Percentiles rank a stretch among this genome's conserved stretches.
phyloP scores from a whole-genome alignment of 1,140 invertebrate genomes.

The Drosophila subpulchrella region DNA sequence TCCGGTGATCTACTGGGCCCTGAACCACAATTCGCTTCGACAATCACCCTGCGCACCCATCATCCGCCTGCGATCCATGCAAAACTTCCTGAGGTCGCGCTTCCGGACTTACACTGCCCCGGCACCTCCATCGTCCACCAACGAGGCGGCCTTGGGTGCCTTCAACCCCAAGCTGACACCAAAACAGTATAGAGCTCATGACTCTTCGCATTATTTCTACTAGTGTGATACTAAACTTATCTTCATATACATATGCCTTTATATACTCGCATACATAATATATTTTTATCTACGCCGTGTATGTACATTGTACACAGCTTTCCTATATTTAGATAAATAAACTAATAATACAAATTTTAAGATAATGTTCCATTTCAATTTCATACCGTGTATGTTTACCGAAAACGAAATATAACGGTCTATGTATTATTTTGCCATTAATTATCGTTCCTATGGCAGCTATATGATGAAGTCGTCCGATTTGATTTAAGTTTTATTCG shows the following conservation, averaged over 20 bases:
- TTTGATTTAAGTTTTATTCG: too few species aligned
- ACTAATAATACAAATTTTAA: too few species aligned
- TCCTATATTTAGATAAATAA: too few species aligned
- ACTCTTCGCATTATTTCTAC: conserved; percentile 88
- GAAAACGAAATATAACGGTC: too few species aligned
- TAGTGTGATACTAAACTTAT: conserved; percentile 84
- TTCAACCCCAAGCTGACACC: conserved; percentile 89
- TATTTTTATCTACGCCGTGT: conserved; percentile 64
- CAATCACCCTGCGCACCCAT: conserved; percentile 85
- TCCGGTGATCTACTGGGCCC: conserved; percentile 91
- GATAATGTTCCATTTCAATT: too few species aligned
- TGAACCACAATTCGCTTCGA: conserved; percentile 89
- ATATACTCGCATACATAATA: conserved; percentile 47
- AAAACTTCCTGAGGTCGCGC: conserved; percentile 84
- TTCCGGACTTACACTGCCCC: conserved; percentile 82
- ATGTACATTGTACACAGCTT: too few species aligned
- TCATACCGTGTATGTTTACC: too few species aligned
- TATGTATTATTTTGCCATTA: too few species aligned
- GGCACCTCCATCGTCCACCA: conserved; percentile 88
- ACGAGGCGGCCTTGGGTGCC: conserved; percentile 90
- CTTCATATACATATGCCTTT: neutral
- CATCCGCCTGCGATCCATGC: conserved; percentile 85
- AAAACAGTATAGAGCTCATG: conserved; percentile 86
- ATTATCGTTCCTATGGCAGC: too few species aligned
- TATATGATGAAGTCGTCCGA: too few species aligned